These are phyloP conservation scores for Hyles euphorbiae DNA, from an alignment of 1,140 invertebrate species.

Conservation along the genomic window DNA sequence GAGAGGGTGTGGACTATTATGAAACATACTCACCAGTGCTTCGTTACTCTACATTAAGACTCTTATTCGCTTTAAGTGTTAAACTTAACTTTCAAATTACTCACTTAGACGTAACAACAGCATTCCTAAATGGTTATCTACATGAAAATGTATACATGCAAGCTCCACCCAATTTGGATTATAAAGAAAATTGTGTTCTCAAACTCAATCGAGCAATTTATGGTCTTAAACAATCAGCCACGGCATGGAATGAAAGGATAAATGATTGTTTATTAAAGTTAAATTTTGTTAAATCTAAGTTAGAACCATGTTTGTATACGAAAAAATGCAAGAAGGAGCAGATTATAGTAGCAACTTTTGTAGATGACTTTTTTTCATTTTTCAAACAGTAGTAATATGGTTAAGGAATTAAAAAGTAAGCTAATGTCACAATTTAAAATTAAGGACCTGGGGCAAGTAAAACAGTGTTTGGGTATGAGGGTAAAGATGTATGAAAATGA, in stretches of 20 bases:
- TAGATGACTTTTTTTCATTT: constrained; percentile 55
- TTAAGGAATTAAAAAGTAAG: constrained; percentile 12
- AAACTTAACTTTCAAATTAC: constrained; percentile 21
- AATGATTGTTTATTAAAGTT: constrained; percentile 25
- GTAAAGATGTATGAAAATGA: constrained; percentile 15
- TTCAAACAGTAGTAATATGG: constrained; percentile 17
- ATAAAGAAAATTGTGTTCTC: constrained; percentile 18
- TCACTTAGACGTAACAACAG: constrained; percentile 29
- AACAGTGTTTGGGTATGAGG: constrained; percentile 25
- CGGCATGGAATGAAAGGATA: constrained; percentile 25
- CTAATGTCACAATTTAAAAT: constrained; percentile 24
- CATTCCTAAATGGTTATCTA: constrained; percentile 47
- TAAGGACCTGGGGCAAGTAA: constrained; percentile 25
- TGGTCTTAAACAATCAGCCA: constrained; percentile 32
- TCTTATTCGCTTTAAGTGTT: constrained; percentile 31
- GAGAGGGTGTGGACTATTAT: constrained; percentile 28
- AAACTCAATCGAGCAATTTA: constrained; percentile 13
- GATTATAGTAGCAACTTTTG: constrained; percentile 38
- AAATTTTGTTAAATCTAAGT: constrained; percentile 20
- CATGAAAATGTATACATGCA: constrained; percentile 26
- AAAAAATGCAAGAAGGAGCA: constrained; percentile 14
- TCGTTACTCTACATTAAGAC: constrained; percentile 23
- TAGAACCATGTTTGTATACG: constrained; percentile 38
- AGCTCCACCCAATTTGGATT: constrained; percentile 10
- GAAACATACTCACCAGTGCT: constrained; percentile 28